Evolutionary conservation across 2,797 vertebrate genomes (phyloP).

Genomic region (Halcyon badia): DNA sequence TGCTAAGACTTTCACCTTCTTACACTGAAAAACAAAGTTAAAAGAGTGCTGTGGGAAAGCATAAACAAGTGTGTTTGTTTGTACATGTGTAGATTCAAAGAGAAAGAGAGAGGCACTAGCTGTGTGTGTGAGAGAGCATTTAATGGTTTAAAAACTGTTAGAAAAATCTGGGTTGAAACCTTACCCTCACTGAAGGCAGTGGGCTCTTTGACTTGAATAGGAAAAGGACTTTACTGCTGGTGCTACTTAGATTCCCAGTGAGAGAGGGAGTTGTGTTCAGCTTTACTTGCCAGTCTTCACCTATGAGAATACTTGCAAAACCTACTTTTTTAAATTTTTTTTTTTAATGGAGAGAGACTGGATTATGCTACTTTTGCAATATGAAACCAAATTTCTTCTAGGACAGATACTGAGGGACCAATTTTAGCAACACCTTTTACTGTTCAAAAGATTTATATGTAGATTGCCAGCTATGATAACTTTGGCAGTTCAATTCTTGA

Average conservation of each 20-base stretch:
- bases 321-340: neutral
- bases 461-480: neutral
- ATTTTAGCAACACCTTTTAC: neutral
- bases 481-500: neutral
- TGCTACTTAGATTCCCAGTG: neutral
- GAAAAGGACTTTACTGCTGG: neutral
- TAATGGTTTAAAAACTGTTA: neutral
- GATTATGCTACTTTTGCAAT: neutral
- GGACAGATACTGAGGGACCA: neutral
- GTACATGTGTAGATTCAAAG: neutral
- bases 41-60: neutral
- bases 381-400: neutral
- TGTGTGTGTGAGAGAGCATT: neutral
- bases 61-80: neutral
- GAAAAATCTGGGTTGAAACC: neutral
- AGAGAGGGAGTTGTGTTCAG: neutral
- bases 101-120: neutral
- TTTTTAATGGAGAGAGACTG: neutral
- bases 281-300: neutral
- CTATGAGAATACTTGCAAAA: neutral
- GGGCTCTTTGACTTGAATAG: neutral
- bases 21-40: neutral
- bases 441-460: constrained; percentile 4
- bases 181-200: neutral
- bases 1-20: neutral